Evolutionary conservation across 35 echinoderm and acorn worm genomes (phyloP), one percentile per base, ranked within the genome.

Genomic region (Heliocidaris tuberculata): DNA sequence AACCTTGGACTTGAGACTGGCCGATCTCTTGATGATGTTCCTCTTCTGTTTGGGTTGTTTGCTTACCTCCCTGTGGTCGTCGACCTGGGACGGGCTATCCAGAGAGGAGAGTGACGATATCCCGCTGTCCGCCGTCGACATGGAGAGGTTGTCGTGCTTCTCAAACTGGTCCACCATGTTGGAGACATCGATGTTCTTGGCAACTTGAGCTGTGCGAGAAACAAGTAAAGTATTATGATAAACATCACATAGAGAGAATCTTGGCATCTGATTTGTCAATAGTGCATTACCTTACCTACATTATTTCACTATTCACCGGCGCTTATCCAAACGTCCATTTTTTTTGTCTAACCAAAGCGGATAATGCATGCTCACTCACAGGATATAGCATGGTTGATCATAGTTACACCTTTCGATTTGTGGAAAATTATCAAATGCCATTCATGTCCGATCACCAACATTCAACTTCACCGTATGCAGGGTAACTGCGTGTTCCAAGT

Each of bases 1-100:
- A 78, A 95, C 94, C 94, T 95, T 95, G n/a, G 94, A 86, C 56
- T 95, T 95, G 31, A 95, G 94, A 60, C 94, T 95, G 31, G 85
- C 94, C 16, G 94, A 95, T 87, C 94, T 50, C 16, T 31, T 59
- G n/a, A 95, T 86, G 52, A 78, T 78, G 21, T 78, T 78, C 65
- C 65, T 78, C 65, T 78, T 78, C 65, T 78, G 65, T 78, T 78
- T 56, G 60, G 86, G 60, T n/a, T 52, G 86, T 60, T 95, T 95
- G 48, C 65, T 94, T 31, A 52, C 54, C 21, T 86, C 54, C 54
- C 48, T 47, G 13, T 56, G 30, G 29, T 32, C 52, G 24, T 95
- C 94, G 0, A 86, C 94, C 52, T 95, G 86, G 10, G 86, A 27
- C 65, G 21, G 65, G 65, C 21, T 78, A 24, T 78, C 65, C 65